Evolutionary conservation across 2,888 invertebrate genomes (phyloP), one percentile per base, ranked within the genome.

Genomic region (Synergus laeviventris): DNA sequence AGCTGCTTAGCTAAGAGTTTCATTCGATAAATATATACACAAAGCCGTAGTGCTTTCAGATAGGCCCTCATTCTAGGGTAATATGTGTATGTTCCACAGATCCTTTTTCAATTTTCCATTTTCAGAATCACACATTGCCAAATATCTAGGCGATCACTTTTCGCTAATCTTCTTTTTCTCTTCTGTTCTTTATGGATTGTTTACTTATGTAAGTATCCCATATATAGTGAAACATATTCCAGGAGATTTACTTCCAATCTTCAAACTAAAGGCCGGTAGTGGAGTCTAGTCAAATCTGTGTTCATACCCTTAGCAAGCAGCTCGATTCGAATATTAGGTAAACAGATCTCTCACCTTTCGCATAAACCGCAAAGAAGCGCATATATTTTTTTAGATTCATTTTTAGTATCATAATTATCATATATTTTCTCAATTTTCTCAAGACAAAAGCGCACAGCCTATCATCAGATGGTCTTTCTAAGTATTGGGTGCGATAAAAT

Each of bases 321-420:
- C 83, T 81, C 79, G 81, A 80, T 80, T 79, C 79, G 60, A 86
- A 84, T 89, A 87, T 87, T 88, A 89, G 86, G 85, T 89, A 87
- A 90, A 89, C 89, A 89, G 89, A 87, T 87, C 89, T 88, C 90
- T 91, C 91, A 91, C 91, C 91, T 91, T 91, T 89, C 88, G 86
- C 84, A 84, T 84, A 62, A 86, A 86, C 83, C 86, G 86, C 87
- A 88, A 89, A 89, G 89, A 87, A 86, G 90, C 80, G 82, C 86
- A 87, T 86, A 80, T 76, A 80, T 66, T 83, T 86, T 86, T 84
- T 87, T 79, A 77, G 74, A 75, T 85, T 87, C 60, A 70, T 73
- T 76, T 18, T 86, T 87, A 85, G 85, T 87, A 87, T 86, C 85
- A 84, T 84, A 86, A 87, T 89, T 86, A 88, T 87, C 85, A 85